phyloP scores from a whole-genome alignment of 2,888 invertebrate genomes.

The Amphimallon solstitiale region DNA sequence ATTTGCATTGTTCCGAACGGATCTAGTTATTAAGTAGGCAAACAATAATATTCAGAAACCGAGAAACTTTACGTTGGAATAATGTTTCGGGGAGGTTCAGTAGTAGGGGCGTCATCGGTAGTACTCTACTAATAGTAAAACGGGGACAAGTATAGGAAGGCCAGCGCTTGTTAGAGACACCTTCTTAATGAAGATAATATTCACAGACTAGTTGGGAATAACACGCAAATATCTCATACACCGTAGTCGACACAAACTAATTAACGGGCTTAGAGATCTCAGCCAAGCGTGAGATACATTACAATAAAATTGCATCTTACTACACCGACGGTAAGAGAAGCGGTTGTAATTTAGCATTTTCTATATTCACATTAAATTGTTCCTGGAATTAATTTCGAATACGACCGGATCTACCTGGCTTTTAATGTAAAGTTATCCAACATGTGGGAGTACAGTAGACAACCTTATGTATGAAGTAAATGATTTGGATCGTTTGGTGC shows the following conservation, averaged over 20 bases:
- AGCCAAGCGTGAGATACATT: slow-evolving; percentile 27
- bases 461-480: no score
- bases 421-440: slow-evolving; percentile 33
- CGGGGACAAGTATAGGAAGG: not conserved
- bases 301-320: slow-evolving; percentile 35
- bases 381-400: slow-evolving; percentile 32
- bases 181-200: slow-evolving; percentile 43
- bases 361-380: slow-evolving; percentile 24
- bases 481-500: no score
- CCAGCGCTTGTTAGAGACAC: slow-evolving; percentile 33
- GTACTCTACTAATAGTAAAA: not conserved
- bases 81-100: not conserved
- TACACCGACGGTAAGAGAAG: not conserved
- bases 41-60: slow-evolving; percentile 25
- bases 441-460: no score
- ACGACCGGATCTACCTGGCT: slow-evolving; percentile 32
- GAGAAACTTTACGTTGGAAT: slow-evolving; percentile 13
- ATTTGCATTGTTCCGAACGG: slow-evolving; percentile 27
- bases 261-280: slow-evolving; percentile 37
- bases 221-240: not conserved
- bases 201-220: slow-evolving; percentile 30
- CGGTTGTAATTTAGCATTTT: not conserved
- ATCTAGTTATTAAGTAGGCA: slow-evolving; percentile 30
- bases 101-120: no score
- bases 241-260: slow-evolving; percentile 37